These are phyloP conservation scores for Maconellicoccus hirsutus DNA, from an alignment of 1,140 invertebrate species.

Conservation along the genomic window DNA sequence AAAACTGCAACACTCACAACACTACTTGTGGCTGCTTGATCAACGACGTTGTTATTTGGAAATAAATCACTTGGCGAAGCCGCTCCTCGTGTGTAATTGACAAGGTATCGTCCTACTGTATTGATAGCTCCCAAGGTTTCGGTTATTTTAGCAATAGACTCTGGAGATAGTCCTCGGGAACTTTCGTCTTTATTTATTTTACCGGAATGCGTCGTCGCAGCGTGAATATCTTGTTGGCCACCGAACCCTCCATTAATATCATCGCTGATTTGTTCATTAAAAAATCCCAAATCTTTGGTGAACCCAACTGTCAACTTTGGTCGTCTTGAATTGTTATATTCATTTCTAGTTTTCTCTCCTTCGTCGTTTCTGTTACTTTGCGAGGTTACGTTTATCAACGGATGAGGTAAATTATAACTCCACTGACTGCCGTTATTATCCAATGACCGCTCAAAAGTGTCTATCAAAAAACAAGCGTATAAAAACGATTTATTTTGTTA, in stretches of 20 bases:
- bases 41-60: not conserved
- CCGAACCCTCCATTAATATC: too few relatives aligned
- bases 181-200: not conserved
- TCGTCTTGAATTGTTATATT: not conserved
- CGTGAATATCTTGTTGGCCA: too few relatives aligned
- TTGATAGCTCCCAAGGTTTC: slow-evolving; percentile 59
- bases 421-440: not conserved
- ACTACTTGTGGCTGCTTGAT: not conserved
- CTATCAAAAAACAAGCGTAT: not conserved
- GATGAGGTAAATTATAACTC: not conserved
- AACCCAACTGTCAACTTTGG: not conserved
- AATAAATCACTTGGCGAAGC: slow-evolving; percentile 20
- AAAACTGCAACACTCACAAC: too few relatives aligned
- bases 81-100: slow-evolving; percentile 54
- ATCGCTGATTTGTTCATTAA: not conserved
- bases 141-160: slow-evolving; percentile 39
- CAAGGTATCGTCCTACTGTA: slow-evolving; percentile 66
- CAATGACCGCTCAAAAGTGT: not conserved
- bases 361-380: not conserved
- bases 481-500: too few relatives aligned
- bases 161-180: slow-evolving; percentile 29
- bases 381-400: not conserved
- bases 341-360: not conserved
- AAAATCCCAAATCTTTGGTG: not conserved
- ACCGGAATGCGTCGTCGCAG: not conserved